Evolutionary conservation across 2,113 vertebrate genomes (phyloP), one percentile per base, ranked within the genome.

Genomic region (Taurulus bubalis): DNA sequence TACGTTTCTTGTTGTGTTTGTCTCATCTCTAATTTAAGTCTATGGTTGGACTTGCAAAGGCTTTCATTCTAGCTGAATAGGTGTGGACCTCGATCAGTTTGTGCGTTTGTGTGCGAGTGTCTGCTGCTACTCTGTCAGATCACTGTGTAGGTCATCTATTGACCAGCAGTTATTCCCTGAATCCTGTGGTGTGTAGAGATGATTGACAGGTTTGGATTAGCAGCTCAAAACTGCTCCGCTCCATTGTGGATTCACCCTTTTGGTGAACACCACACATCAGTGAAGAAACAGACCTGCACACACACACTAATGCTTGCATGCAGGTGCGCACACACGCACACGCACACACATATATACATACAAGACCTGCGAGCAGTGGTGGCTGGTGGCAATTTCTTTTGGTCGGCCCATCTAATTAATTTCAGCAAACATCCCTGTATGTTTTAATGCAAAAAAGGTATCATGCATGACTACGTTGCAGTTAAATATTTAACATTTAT

Each of bases 131-230:
- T 79, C 26, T 82, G 75, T 71, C 5, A 45, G n/a, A 67, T 24
- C 30, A 20, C 32, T 79, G 56, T 81, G 63, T 75, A 71, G 73
- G 76, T 73, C 71, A 90, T 78, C 85, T 80, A 90, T 84, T 85
- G 80, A 85, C 83, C 76, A 77, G 71, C 85, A 77, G 63, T 74
- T 58, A 62, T 79, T 82, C 86, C 80, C 80, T 62, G 16, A 60
- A 72, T 85, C 53, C 16, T 51, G n/a, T 24, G 67, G 72, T 71
- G 78, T 82, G 77, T 85, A 59, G 71, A 89, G 26, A 84, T 92
- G 87, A 91, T 85, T 91, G 91, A 83, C 90, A 90, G 80, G 63
- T 85, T 80, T 55, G 83, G 85, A 90, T 92, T 81, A 89, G 86
- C 20, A 49, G 77, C 77, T 87, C 18, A 84, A 81, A 83, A 68